phyloP scores from a whole-genome alignment of 1,140 invertebrate species.

The Cotesia vestalis region DNA sequence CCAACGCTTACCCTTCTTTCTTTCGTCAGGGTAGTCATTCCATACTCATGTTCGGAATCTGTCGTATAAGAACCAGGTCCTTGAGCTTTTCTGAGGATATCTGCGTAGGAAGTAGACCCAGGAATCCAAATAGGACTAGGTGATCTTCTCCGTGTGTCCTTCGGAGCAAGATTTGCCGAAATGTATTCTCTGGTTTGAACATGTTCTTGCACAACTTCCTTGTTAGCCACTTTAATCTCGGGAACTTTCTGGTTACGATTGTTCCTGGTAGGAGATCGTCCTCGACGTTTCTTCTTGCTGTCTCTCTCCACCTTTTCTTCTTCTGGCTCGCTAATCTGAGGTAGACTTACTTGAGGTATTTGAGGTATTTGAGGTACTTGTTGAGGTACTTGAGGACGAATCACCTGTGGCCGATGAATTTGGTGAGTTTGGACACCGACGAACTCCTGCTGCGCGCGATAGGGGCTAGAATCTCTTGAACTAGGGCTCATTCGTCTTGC shows the following conservation, averaged over 20 bases:
- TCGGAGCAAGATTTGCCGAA: conserved; percentile 41
- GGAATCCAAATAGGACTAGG: conserved; percentile 78
- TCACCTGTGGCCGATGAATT: background rate
- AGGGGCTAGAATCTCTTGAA: conserved; percentile 56
- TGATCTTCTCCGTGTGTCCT: conserved; percentile 64
- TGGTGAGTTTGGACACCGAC: conserved; percentile 2
- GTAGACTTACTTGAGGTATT: background rate
- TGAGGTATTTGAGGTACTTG: background rate
- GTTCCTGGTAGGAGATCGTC: conserved; percentile 54
- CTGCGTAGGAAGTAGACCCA: conserved; percentile 79
- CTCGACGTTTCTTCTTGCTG: conserved; percentile 40
- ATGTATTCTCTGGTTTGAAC: background rate
- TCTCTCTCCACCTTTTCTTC: conserved; percentile 19
- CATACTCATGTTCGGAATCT: conserved; percentile 35
- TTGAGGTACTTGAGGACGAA: background rate
- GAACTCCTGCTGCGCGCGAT: conserved; percentile 50
- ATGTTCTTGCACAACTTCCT: conserved; percentile 9
- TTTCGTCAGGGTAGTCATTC: too few species aligned
- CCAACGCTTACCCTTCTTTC: too few species aligned
- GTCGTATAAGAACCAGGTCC: conserved; percentile 43
- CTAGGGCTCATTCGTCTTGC: conserved; percentile 65
- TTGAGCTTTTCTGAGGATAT: conserved; percentile 73
- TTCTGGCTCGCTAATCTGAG: background rate
- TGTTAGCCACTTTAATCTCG: conserved; percentile 34
- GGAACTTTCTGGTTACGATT: conserved; percentile 27